Percentiles rank a stretch among this genome's conserved stretches.
Conservation (phyloP, 2,113 vertebrate genomes). For the Corynorhinus townsendii region DNA sequence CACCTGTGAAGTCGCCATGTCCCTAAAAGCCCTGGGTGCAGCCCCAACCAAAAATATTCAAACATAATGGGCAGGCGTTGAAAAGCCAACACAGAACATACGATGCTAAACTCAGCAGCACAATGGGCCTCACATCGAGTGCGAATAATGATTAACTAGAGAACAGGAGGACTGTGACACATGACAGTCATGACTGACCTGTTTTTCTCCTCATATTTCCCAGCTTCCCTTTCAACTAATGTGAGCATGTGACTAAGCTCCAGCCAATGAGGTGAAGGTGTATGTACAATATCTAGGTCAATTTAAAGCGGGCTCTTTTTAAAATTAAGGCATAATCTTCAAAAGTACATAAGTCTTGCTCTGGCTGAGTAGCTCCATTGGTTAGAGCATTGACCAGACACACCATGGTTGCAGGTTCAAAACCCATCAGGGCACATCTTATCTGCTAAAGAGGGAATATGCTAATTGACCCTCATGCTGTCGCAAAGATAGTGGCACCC, state of each 20-base stretch:
- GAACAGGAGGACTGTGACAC: background rate
- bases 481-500: too few species aligned
- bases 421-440: too few species aligned
- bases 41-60: background rate
- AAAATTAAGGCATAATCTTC: background rate
- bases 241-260: background rate
- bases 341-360: background rate
- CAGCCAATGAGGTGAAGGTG: background rate
- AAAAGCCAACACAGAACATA: background rate
- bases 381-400: background rate
- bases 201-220: background rate
- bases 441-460: too few species aligned
- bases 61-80: too few species aligned
- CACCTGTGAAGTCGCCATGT: background rate
- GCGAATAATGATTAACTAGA: background rate
- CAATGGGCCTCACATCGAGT: background rate
- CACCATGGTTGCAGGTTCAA: background rate
- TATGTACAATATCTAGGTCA: background rate
- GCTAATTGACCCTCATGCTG: too few species aligned
- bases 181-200: background rate
- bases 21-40: background rate
- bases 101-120: fast-evolving
- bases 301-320: background rate
- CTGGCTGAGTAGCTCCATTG: background rate
- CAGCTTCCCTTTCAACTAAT: background rate